Evolutionary conservation across 2,797 vertebrate species (phyloP), one percentile per base, ranked within the genome.

Genomic region (Acridotheres tristis): DNA sequence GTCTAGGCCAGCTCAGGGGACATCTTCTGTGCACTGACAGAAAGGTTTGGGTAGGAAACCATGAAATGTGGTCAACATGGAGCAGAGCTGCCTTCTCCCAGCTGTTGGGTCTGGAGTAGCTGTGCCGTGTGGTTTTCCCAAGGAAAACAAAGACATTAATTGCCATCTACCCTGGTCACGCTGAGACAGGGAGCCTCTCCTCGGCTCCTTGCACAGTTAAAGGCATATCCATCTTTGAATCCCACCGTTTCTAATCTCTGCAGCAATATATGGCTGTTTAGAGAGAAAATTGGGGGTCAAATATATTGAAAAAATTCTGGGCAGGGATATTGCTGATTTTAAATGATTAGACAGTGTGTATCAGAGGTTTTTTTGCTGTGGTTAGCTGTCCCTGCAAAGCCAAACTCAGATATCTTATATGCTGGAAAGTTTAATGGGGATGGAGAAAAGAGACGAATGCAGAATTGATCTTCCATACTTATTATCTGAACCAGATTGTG

Each of bases 401-500:
- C 50, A 75, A 47, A 80, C 19, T 17, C 43, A 30, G 58, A 22
- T 50, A 25, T 79, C 67, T 86, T 42, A 69, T 84, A 73, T 10
- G 36, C 71, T 79, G 81, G 63, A 65, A 95, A 86, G 83, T 89
- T 87, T 66, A 79, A 79, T 61, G 45, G 74, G 83, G 67, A 72
- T 0, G 0, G 51, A 78, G 83, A 69, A 80, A 81, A 82, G 71
- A 75, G 48, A 59, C 0, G 2, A 69, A 73, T 53, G 42, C 38
- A 69, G 86, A 75, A 90, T 20, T 79, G 90, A 82, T 92, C 90
- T 90, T 71, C 72, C 75, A 29, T 83, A 83, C 75, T 95, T 94
- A 87, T 90, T 90, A 92, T 91, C 78, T 83, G 78, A 89, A 95
- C 67, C 57, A 89, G 72, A 90, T 42, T 87, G 61, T 77, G 62